Conservation (phyloP, 23 tunicate species). For the Phallusia fumigata region DNA sequence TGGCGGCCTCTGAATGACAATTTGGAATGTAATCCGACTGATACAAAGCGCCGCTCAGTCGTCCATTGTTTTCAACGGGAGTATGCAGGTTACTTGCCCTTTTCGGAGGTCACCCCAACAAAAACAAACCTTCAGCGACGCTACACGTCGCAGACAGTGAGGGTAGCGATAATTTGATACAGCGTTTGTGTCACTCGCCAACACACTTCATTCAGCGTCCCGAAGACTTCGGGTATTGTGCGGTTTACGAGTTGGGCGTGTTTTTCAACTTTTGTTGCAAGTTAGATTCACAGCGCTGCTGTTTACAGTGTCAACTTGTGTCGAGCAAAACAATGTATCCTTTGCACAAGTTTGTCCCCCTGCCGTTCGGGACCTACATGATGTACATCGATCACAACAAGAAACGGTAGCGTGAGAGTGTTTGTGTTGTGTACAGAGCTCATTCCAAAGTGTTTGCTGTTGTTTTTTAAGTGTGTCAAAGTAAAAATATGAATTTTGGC, state of each 20-base stretch:
- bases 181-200: not conserved
- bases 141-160: not conserved
- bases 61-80: not conserved
- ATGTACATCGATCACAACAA: constrained; percentile 64
- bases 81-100: no score
- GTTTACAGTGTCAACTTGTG: not conserved
- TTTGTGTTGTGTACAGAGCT: not conserved
- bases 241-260: not conserved
- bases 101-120: constrained; percentile 11
- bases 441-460: no score
- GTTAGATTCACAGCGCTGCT: not conserved
- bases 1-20: not conserved
- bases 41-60: not conserved
- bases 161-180: not conserved
- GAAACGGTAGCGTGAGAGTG: constrained; percentile 37
- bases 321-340: constrained; percentile 61
- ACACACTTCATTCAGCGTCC: not conserved
- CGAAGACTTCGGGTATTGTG: not conserved
- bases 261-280: not conserved
- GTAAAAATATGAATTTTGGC: no score
- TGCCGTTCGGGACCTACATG: constrained; percentile 85
- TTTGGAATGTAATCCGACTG: not conserved
- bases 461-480: no score
- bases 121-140: not conserved
- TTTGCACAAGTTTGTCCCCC: constrained; percentile 68